A percentile compares a stretch with the other conserved stretches of the same genome.
Conservation (phyloP, 2,113 vertebrate species). For the Chaenocephalus aceratus region DNA sequence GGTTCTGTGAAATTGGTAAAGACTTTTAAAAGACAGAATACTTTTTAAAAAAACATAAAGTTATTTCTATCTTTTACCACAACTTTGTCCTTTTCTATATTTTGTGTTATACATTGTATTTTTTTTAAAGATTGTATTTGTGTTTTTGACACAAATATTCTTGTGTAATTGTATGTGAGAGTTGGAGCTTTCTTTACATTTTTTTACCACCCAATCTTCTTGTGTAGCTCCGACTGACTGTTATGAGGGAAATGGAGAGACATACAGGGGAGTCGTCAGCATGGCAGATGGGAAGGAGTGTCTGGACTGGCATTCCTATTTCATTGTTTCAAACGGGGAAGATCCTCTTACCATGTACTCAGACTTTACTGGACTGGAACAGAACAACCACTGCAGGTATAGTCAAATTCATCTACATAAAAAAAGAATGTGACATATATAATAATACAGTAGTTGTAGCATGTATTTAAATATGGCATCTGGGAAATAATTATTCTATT, state of each 20-base stretch:
- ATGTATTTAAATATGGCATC: no score
- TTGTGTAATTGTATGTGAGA: no score
- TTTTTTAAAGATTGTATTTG: no score
- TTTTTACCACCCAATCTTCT: not conserved
- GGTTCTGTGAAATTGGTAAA: constrained; percentile 31
- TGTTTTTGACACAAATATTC: no score
- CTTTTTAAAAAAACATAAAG: not conserved
- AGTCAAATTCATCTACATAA: not conserved
- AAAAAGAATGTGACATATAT: no score
- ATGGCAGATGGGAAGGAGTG: constrained; percentile 1
- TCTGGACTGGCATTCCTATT: constrained; percentile 34
- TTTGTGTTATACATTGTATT: no score
- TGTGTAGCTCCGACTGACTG: not conserved
- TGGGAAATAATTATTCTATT: no score
- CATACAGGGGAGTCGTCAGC: constrained; percentile 28
- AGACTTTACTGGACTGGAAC: constrained; percentile 11
- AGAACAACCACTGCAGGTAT: constrained; percentile 45
- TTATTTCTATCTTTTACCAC: not conserved
- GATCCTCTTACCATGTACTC: constrained; percentile 18
- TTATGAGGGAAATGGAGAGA: constrained; percentile 20
- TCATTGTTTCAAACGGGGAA: not conserved
- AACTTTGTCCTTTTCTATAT: no score
- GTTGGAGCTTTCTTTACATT: not conserved
- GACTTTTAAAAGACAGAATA: not conserved
- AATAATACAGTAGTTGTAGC: no score